Evolutionary conservation across 1,140 invertebrate genomes (phyloP), one percentile per base, ranked within the genome.

Genomic region (Bemisia tabaci): DNA sequence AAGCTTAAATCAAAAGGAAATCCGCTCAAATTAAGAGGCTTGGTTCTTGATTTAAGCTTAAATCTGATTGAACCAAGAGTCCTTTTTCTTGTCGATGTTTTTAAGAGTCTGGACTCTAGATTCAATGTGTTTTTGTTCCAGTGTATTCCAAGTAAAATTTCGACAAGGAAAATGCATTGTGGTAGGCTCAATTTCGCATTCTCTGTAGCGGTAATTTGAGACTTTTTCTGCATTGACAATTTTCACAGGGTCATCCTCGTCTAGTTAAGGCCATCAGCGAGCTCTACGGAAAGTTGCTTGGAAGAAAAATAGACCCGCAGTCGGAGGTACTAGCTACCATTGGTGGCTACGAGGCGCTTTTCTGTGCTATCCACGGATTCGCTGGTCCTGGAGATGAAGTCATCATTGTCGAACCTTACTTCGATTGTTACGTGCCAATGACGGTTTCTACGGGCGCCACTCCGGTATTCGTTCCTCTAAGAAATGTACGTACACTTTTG

Each of bases 381-480:
- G 84, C 95, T 5, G 87, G 88, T 72, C 82, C 82, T 62, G 92
- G 90, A 1, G 88, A 90, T 80, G 94, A 98, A 77, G 94, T 95
- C 68, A 95, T 97, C 68, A 93, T 99, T 33, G 95, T 99, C 69
- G 96, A 99, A 77, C 97, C 97, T 9, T 98, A 91, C 77, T 99
- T 96, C 77, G 97, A 98, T 77, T 97, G 95, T 75, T 99, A 99
- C 76, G 90, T 90, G 68, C 94, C 94, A 1, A 96, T 98, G 90
- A 88, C 97, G 0, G 83, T 80, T 72, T 84, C 86, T 71, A 92
- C 92, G 39, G 94, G 93, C 1, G 97, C 93, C 17, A 82, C 85
- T 22, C 87, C 93, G 0, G 87, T 86, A 65, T 98, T 90, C 75
- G 90, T 98, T 68, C 86, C 94, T 21, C 79, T 99, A 1, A 84